Base-by-base conservation (phyloP, 2,113 vertebrate species). In the Anas platyrhynchos region DNA sequence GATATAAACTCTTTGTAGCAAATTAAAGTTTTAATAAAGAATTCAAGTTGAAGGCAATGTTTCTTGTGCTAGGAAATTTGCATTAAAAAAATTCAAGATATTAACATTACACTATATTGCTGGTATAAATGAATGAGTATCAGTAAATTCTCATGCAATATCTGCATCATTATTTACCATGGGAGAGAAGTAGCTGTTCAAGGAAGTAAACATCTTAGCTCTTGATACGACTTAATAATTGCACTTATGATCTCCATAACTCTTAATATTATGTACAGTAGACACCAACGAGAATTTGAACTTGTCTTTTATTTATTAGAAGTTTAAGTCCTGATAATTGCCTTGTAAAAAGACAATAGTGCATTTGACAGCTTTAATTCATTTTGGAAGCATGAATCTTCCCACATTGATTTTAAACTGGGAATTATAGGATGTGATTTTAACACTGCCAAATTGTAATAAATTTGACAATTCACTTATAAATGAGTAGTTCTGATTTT, bases 361-460 rank as follows among this genome's bases (percentile, higher is more conserved):
- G 38, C 32, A 16, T 91, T 87, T 94, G 78, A 65, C 62, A 94
- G 56, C 62, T 96, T 92, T 86, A 78, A 54, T 84, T 91, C 27
- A 18, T 78, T 92, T 77, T 78, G 69, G 66, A 94, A 78, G 74
- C 56, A 3, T 78, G 38, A 79, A 4, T 56, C 74, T 91, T 91
- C 48, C 74, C 74, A 63, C 44, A 63, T 22, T 59, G 46, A 84
- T 86, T 86, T 91, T 36, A 55, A 89, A 80, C 90, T 73, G 6
- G 23, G 22, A 61, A 67, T 81, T 66, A 48, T 38, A 21, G 15
- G 55, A 27, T 22, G 18, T 84, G 69, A 62, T 75, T 91, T 83
- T 88, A 62, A 72, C 76, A 66, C 77, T 67, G 46, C 25, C 29
- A 72, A 20, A 65, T 71, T 75, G 46, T 77, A 61, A 59, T 75